These are phyloP conservation scores for Apoderus coryli DNA, from an alignment of 2,888 invertebrate genomes.

Conservation along the genomic window DNA sequence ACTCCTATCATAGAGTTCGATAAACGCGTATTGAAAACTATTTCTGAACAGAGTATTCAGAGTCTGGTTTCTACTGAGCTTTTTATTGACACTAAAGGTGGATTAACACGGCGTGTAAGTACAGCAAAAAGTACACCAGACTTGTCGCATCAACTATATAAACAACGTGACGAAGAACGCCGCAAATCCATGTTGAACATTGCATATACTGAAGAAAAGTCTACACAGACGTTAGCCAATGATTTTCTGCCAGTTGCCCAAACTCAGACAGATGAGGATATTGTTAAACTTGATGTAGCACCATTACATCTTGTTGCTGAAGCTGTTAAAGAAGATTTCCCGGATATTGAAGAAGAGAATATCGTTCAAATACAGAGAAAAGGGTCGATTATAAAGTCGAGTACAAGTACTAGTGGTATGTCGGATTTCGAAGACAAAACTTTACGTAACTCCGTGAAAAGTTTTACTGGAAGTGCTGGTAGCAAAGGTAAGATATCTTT, in stretches of 20 bases:
- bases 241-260: neutral
- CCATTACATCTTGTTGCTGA: too few relatives aligned
- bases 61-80: constrained; percentile 20
- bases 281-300: too few relatives aligned
- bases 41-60: constrained; percentile 30
- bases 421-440: constrained; percentile 28
- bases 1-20: constrained; percentile 29
- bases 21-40: constrained; percentile 28
- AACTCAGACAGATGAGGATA: neutral
- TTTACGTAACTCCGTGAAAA: constrained; percentile 22
- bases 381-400: constrained; percentile 30
- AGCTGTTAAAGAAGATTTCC: too few relatives aligned
- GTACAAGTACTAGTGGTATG: constrained; percentile 29
- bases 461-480: constrained; percentile 22
- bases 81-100: neutral
- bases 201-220: neutral
- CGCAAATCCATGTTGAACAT: constrained; percentile 41
- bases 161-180: constrained; percentile 19
- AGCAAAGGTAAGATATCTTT: constrained; percentile 16
- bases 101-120: constrained; percentile 16
- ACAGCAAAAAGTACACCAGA: constrained; percentile 43
- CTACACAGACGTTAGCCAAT: neutral
- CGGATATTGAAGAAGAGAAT: too few relatives aligned
- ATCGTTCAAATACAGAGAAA: too few relatives aligned
- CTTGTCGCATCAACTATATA: constrained; percentile 26